Evolutionary conservation across 1,140 invertebrate species (phyloP), one percentile per base, ranked within the genome.

Genomic region (Caerostris darwini): DNA sequence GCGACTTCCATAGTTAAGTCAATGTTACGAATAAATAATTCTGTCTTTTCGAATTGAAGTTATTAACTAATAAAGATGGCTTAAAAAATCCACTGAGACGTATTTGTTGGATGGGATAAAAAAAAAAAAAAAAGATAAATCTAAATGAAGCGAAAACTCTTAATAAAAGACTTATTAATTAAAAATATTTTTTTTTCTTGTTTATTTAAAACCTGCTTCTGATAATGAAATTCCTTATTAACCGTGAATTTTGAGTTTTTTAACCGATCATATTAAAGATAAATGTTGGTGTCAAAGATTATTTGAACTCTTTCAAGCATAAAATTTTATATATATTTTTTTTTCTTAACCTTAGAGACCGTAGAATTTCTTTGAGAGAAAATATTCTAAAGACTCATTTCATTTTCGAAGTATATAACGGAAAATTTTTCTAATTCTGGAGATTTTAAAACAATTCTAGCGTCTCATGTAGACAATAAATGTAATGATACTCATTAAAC

Each of bases 101-200:
- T 90, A 71, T 57, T 54, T 57, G 67, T 57, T 17, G 34, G n/a
- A 56, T 34, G 34, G 50, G 61, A 14, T 14, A 67, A 81, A 50
- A 64, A 77, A 77, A 71, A 67, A 81, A 50, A 64, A 77, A 77
- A 71, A 77, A 71, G n/a, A 50, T 87, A 14, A 50, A 3, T 58
- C 50, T 82, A 91, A 91, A 91, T 91, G 90, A 61, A 82, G 90
- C 77, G 71, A 82, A 91, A 91, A 91, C 12, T 81, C 71, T 59
- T 61, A 91, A 61, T 91, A 91, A 89, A 87, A 87, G 69, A 56
- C 57, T 91, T 91, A 91, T 91, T 89, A 82, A 91, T 91, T 91
- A 82, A 91, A 82, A 82, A 50, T 82, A 57, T 77, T 71, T 90
- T 34, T 34, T 71, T 77, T 77, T 77, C 71, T 53, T 77, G 71